Evolutionary conservation across 2,888 invertebrate species (phyloP), one percentile per base, ranked within the genome.

Genomic region (Cryptocephalus primarius): DNA sequence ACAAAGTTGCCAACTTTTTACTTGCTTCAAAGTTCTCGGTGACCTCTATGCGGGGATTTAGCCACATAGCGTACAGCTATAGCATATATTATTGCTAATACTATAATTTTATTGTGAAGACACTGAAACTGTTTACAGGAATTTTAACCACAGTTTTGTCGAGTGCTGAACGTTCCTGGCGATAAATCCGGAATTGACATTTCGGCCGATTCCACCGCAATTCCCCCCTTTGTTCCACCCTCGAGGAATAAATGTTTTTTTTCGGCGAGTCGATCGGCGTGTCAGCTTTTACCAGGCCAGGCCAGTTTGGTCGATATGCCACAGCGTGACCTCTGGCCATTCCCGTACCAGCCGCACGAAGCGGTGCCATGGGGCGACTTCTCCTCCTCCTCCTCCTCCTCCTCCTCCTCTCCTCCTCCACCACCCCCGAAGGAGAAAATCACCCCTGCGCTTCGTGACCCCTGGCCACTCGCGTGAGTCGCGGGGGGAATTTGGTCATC

Each of bases 281-380:
- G 43, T 31, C 45, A 34, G 43, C 48, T 43, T 48, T 42, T 42
- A 34, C 42, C 42, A 42, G 42, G 42, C 45, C 48, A 4, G 48
- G 45, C 44, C 46, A 52, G 67, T 67, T 67, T 68, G 66, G 59
- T 68, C 68, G 61, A 68, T 68, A 61, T 36, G 36, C 11, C 36
- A 43, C 54, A 58, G 57, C 63, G 66, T 68, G 69, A 69, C 69
- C 69, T 65, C 60, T 68, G 69, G 67, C 66, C 61, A 68, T 63
- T 66, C 61, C 64, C 66, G 68, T 69, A 67, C 62, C 61, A 59
- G 53, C 48, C 52, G 51, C 53, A 60, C 55, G 55, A 47, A 49
- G 47, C 49, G 51, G 65, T 65, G 59, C 62, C 63, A 62, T 48
- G 51, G 51, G 52, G 67, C 60, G 59, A 62, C 60, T 48, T 50